Base-by-base conservation (phyloP, 2,113 vertebrate species). In the Trichomycterus rosablanca region DNA sequence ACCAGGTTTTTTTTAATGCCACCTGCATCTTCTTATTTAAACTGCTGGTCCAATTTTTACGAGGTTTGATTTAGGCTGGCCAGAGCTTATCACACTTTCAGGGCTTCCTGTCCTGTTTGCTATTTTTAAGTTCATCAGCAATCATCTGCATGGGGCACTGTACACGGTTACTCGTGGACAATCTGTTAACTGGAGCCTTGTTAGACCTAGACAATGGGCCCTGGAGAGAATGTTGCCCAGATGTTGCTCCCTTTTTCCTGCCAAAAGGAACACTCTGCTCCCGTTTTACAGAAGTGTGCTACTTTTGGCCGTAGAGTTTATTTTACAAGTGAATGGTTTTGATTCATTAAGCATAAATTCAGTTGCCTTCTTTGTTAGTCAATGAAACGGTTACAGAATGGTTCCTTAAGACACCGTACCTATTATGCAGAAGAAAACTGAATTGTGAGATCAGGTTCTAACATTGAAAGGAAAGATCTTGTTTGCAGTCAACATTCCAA, bases 161-260 rank as follows among this genome's bases (percentile, higher is more conserved):
- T 79, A 76, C 73, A 55, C 80, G 58, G 72, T 79, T 75, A 63
- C 35, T 74, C 75, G 54, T 75, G 74, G 78, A 74, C 81, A 75
- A 75, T 81, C 68, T 78, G 72, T 69, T 67, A 81, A 56, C 77
- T 73, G 78, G 72, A 70, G 74, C 44, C 69, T 52, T 59, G 74
- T 76, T 64, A 64, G 51, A 50, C 52, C 82, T 82, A 85, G 80
- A 66, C 57, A 65, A 53, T 19, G 23, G 72, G 62, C 82, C 75
- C 75, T 44, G 67, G 83, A 83, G 86, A 83, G 60, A 16, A 68
- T 65, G 84, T 84, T 83, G 86, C 83, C 82, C 84, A 88, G 86
- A 86, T 86, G 86, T 80, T 81, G 76, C 77, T 75, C 40, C 59
- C 76, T 63, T 74, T 32, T 53, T n/a, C 56, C 75, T 79, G 77